A percentile compares a stretch with the other conserved stretches of the same genome.
Conservation (phyloP, 2,888 invertebrate genomes). For the Apamea crenata region DNA sequence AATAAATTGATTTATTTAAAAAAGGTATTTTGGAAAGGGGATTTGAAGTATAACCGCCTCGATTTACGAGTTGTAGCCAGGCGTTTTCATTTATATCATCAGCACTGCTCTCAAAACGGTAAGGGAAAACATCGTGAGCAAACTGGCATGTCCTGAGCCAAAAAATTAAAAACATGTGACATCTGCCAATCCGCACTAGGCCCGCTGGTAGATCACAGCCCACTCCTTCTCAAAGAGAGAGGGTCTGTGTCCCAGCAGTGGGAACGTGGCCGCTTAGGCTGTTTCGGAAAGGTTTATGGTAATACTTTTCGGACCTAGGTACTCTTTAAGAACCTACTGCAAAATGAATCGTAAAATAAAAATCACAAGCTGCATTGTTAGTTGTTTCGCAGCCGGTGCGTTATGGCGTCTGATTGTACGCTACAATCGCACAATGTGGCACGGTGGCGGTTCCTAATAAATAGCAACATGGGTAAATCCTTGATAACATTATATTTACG, state of each 20-base stretch:
- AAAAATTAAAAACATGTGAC: too few relatives aligned
- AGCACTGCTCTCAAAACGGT: too few relatives aligned
- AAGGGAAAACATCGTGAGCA: too few relatives aligned
- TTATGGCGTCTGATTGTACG: constrained; percentile 19
- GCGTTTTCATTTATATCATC: too few relatives aligned
- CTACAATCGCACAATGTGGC: constrained; percentile 52
- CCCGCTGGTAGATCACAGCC: too few relatives aligned
- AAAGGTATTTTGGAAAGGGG: too few relatives aligned
- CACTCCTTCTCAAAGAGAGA: background rate
- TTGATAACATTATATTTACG: constrained; percentile 73
- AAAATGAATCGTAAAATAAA: constrained; percentile 1
- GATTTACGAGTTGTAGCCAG: too few relatives aligned
- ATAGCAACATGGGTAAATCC: constrained; percentile 58
- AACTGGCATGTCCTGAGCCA: too few relatives aligned
- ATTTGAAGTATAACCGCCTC: too few relatives aligned
- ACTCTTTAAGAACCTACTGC: background rate
- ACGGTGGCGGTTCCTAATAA: constrained; percentile 53
- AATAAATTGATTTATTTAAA: too few relatives aligned
- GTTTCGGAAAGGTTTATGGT: background rate
- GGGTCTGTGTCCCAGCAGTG: background rate
- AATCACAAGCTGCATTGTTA: background rate
- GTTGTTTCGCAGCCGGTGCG: constrained; percentile 11
- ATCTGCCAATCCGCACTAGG: too few relatives aligned
- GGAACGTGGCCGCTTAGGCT: background rate
- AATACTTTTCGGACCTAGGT: background rate